A percentile compares a stretch with the other conserved stretches of the same genome.
These are phyloP conservation scores for Chironomus striatipennis DNA, from an alignment of 1,140 invertebrate species.

Conservation along the genomic window DNA sequence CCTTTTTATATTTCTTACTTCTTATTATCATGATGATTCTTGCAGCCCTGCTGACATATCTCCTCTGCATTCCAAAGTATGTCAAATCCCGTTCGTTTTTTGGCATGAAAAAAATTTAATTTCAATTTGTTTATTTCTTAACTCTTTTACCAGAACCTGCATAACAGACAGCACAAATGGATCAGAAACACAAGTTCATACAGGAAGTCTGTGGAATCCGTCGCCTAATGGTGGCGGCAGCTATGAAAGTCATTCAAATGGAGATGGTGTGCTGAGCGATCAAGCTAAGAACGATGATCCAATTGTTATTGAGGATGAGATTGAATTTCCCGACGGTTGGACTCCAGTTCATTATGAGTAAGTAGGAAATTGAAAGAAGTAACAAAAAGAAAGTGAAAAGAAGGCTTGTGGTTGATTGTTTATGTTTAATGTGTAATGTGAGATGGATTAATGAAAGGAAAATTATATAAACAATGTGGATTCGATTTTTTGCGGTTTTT, in stretches of 20 bases:
- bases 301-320: constrained; percentile 20
- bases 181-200: not conserved
- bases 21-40: constrained; percentile 33
- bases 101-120: not conserved
- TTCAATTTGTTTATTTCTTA: not conserved
- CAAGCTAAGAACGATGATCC: not conserved
- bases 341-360: constrained; percentile 36
- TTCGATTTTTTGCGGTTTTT: too few species aligned
- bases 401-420: too few species aligned
- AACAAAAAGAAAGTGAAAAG: too few species aligned
- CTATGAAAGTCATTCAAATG: constrained; percentile 25
- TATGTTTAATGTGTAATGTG: too few species aligned
- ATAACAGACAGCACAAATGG: not conserved
- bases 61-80: constrained; percentile 27
- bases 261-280: constrained; percentile 16
- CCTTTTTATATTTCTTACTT: constrained; percentile 32
- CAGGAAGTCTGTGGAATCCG: not conserved
- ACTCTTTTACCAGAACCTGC: not conserved
- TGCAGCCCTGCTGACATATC: constrained; percentile 35
- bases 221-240: constrained; percentile 26
- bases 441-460: too few species aligned
- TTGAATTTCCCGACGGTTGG: constrained; percentile 37
- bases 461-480: too few species aligned
- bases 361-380: constrained; percentile 26
- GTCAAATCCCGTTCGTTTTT: not conserved